Conservation (phyloP, 2,797 vertebrate genomes). For the Remorina albescens region DNA sequence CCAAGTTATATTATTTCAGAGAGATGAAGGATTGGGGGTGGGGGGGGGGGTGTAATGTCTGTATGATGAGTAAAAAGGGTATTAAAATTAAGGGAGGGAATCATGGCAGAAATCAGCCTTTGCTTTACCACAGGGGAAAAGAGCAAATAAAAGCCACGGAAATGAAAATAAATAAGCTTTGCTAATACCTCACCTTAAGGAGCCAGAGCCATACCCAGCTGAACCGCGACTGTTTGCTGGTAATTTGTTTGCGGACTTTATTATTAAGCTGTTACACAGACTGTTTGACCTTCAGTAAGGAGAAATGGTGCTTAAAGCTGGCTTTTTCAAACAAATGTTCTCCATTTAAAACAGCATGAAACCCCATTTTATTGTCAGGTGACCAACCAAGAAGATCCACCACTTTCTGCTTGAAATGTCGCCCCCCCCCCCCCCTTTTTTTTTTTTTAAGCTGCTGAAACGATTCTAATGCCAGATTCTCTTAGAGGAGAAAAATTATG, state of each 20-base stretch:
- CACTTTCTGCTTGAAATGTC: not conserved
- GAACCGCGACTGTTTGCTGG: slow-evolving; percentile 84
- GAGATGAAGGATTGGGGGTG: slow-evolving; percentile 71
- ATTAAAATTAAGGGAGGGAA: slow-evolving; percentile 99
- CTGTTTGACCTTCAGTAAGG: slow-evolving; percentile 94
- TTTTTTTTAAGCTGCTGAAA: not conserved
- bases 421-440: too few relatives aligned
- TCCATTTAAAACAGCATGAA: slow-evolving; percentile 24
- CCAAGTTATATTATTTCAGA: slow-evolving; percentile 91
- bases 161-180: slow-evolving; percentile 96
- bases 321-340: slow-evolving; percentile 56
- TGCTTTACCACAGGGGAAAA: slow-evolving; percentile 93
- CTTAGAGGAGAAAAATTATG: not conserved
- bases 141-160: slow-evolving; percentile 95
- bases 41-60: slow-evolving; percentile 92
- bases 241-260: slow-evolving; percentile 83
- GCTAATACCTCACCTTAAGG: slow-evolving; percentile 98
- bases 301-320: slow-evolving; percentile 65
- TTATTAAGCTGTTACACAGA: slow-evolving; percentile 89
- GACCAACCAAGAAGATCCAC: slow-evolving; percentile 5
- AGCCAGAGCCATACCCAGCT: slow-evolving; percentile 87
- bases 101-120: slow-evolving; percentile 96
- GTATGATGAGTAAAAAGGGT: slow-evolving; percentile 97
- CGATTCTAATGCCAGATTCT: not conserved
- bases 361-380: slow-evolving; percentile 22